Conservation (phyloP, 1,140 invertebrate species). For the Pantala flavescens region DNA sequence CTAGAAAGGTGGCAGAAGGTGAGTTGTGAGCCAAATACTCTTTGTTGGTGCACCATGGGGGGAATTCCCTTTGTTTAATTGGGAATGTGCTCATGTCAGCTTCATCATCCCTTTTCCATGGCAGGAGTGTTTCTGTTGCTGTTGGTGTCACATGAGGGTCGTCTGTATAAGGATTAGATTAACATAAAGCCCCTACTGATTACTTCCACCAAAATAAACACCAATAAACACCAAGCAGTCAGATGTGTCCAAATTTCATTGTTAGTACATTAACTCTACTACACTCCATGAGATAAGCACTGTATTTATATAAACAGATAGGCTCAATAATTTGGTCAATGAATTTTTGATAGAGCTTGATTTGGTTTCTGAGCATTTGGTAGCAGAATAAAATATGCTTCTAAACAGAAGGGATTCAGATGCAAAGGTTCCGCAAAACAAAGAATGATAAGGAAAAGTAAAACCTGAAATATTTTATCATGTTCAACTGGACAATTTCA, state of each 20-base stretch:
- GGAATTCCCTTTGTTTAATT: slow-evolving; percentile 80
- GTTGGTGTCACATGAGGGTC: slow-evolving; percentile 68
- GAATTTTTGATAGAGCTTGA: no score
- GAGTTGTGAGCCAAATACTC: slow-evolving; percentile 86
- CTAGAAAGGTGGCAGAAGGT: slow-evolving; percentile 79
- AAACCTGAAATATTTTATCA: no score
- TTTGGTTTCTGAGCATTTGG: no score
- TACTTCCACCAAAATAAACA: not conserved
- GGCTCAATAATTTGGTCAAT: no score
- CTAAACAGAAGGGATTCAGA: no score
- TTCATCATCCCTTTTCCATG: slow-evolving; percentile 73
- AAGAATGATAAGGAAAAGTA: no score
- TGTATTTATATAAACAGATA: no score
- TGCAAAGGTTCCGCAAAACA: no score
- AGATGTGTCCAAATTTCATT: not conserved
- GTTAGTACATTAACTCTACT: no score
- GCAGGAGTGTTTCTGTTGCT: slow-evolving; percentile 71
- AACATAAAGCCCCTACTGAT: not conserved
- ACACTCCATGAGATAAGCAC: no score
- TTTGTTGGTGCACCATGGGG: slow-evolving; percentile 83
- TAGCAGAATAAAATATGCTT: no score
- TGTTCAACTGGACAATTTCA: no score
- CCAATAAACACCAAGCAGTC: not conserved
- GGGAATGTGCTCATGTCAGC: slow-evolving; percentile 52
- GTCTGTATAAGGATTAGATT: slow-evolving; percentile 23